Evolutionary conservation across 1,140 invertebrate species (phyloP).

Genomic region (Hylyphantes graminicola): DNA sequence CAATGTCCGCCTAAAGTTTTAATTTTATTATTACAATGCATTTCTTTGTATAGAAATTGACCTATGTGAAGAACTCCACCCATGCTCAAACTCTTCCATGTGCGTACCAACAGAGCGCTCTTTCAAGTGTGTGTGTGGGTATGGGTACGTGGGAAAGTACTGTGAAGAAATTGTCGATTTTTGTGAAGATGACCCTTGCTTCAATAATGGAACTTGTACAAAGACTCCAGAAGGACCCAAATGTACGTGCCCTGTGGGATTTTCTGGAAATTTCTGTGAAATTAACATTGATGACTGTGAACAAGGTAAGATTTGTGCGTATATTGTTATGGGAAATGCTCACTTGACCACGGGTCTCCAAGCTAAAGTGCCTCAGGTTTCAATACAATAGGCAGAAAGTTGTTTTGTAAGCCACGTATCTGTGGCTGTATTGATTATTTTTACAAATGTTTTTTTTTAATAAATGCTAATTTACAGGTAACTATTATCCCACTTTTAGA

Average conservation of each 20-base stretch:
- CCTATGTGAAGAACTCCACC: slow-evolving; percentile 61
- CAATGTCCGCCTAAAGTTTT: too few relatives aligned
- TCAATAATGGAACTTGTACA: slow-evolving; percentile 70
- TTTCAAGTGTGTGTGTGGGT: slow-evolving; percentile 67
- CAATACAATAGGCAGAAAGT: too few relatives aligned
- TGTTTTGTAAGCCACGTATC: too few relatives aligned
- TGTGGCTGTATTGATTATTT: too few relatives aligned
- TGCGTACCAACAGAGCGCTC: slow-evolving; percentile 66
- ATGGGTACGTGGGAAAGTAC: slow-evolving; percentile 63
- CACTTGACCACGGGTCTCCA: too few relatives aligned
- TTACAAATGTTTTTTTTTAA: too few relatives aligned
- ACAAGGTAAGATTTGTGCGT: slow-evolving; percentile 81
- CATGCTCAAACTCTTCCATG: slow-evolving; percentile 71
- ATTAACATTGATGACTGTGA: slow-evolving; percentile 83
- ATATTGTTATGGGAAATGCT: not conserved
- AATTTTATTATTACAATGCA: not conserved
- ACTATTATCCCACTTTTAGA: too few relatives aligned
- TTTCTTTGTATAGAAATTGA: slow-evolving; percentile 61
- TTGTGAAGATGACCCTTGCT: slow-evolving; percentile 71
- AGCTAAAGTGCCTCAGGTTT: too few relatives aligned
- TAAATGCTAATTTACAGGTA: too few relatives aligned
- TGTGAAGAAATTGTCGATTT: slow-evolving; percentile 87
- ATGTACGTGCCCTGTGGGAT: slow-evolving; percentile 71
- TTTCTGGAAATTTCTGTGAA: slow-evolving; percentile 62
- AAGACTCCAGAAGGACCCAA: slow-evolving; percentile 62